These are phyloP conservation scores for Hydrozoanthus tunicans DNA, from an alignment of 64 coral and sea anemone species.

Conservation along the genomic window DNA sequence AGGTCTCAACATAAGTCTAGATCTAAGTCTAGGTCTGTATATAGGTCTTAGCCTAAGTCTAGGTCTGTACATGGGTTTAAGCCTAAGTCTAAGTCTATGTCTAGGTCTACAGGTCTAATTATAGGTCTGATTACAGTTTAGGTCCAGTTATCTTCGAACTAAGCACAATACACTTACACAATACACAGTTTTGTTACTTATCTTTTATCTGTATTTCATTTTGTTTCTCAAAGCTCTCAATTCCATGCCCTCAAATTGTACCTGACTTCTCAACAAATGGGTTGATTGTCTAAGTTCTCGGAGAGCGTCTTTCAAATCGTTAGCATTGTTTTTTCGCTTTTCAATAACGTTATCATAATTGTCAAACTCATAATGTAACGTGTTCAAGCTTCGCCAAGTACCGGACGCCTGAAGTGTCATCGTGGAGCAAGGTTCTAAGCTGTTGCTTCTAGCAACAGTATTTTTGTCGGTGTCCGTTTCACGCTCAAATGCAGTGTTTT, in stretches of 20 bases:
- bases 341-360: slow-evolving; percentile 55
- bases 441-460: neutral
- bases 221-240: slow-evolving; percentile 12
- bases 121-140: too few relatives aligned
- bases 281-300: slow-evolving; percentile 39
- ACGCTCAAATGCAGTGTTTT: slow-evolving; percentile 35
- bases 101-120: too few relatives aligned
- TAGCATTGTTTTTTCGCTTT: slow-evolving; percentile 14
- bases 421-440: neutral
- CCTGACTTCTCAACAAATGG: slow-evolving; percentile 18
- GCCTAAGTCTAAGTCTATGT: too few relatives aligned
- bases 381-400: slow-evolving; percentile 51
- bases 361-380: slow-evolving; percentile 46
- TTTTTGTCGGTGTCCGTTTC: neutral
- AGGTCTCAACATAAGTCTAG: too few relatives aligned
- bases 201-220: slow-evolving; percentile 31
- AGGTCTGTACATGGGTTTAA: too few relatives aligned
- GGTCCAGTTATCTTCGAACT: too few relatives aligned
- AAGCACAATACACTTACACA: too few relatives aligned
- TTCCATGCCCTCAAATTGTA: slow-evolving; percentile 26
- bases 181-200: too few relatives aligned
- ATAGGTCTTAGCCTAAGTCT: too few relatives aligned
- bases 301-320: slow-evolving; percentile 35
- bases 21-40: too few relatives aligned
- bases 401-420: slow-evolving; percentile 48